A percentile compares a stretch with the other conserved stretches of the same genome.
Evolutionary conservation across 1,140 invertebrate genomes (phyloP).

Genomic region (Hylyphantes graminicola): DNA sequence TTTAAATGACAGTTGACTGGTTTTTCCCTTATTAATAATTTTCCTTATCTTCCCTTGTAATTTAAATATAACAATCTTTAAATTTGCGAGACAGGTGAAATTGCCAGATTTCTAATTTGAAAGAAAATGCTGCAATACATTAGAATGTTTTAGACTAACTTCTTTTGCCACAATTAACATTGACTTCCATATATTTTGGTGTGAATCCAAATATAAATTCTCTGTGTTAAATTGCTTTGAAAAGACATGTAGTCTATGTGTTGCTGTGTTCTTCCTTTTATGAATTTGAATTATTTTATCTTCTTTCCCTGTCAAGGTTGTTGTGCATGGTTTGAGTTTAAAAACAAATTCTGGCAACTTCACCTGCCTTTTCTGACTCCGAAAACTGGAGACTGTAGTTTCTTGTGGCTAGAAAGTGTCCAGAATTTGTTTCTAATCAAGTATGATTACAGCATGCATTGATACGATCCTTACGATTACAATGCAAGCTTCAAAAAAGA

Average conservation of each 20-base stretch:
- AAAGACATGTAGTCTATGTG: constrained; percentile 28
- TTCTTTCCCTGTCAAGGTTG: constrained; percentile 13
- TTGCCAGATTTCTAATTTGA: constrained; percentile 50
- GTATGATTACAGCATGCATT: neutral
- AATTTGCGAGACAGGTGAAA: constrained; percentile 43
- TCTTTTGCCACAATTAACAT: constrained; percentile 52
- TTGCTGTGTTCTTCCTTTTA: constrained; percentile 8
- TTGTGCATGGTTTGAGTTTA: constrained; percentile 40
- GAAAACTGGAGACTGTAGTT: constrained; percentile 46
- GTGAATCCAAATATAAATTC: constrained; percentile 23
- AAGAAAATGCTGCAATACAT: constrained; percentile 57
- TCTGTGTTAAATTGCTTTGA: constrained; percentile 31
- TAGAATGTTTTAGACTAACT: constrained; percentile 49
- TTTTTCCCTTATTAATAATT: constrained; percentile 27
- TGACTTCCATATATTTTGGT: constrained; percentile 30
- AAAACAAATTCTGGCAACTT: constrained; percentile 61
- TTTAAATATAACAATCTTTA: constrained; percentile 11
- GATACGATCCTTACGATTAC: too few relatives aligned
- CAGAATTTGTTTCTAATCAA: constrained; percentile 55
- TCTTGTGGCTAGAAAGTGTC: constrained; percentile 54
- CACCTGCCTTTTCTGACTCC: constrained; percentile 56
- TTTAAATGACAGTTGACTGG: constrained; percentile 58
- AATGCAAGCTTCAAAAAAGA: too few relatives aligned
- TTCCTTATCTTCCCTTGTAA: too few relatives aligned
- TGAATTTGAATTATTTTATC: constrained; percentile 1